A percentile compares a stretch with the other conserved stretches of the same genome.
Evolutionary conservation across 1,140 invertebrate species (phyloP).

Genomic region (Zaprionus ghesquierei): DNA sequence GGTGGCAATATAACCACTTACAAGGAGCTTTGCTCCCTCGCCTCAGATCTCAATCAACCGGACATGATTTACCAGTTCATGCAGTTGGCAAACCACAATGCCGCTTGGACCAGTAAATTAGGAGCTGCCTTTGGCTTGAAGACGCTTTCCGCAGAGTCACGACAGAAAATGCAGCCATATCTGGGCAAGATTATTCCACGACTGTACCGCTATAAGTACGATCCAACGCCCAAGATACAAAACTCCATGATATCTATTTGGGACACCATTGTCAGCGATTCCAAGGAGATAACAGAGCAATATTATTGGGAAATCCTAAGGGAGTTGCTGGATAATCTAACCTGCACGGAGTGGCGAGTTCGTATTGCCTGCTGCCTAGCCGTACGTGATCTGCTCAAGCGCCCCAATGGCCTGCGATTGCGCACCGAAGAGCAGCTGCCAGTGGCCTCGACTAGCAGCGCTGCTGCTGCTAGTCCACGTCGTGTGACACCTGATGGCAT

Average conservation of each 20-base stretch:
- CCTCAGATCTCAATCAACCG: conserved; percentile 96
- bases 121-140: conserved; percentile 96
- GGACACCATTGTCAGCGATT: conserved; percentile 93
- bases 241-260: conserved; percentile 96
- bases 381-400: conserved; percentile 90
- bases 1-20: conserved; percentile 94
- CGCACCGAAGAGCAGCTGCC: conserved; percentile 58
- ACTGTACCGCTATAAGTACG: conserved; percentile 94
- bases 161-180: conserved; percentile 91
- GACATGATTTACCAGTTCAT: conserved; percentile 98
- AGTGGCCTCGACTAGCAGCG: neutral
- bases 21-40: conserved; percentile 95
- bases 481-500: conserved; percentile 27
- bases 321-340: conserved; percentile 92
- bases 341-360: conserved; percentile 92
- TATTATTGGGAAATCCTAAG: conserved; percentile 94
- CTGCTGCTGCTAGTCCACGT: neutral
- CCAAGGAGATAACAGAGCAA: conserved; percentile 93
- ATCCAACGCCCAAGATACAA: conserved; percentile 95
- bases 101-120: conserved; percentile 96
- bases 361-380: conserved; percentile 95
- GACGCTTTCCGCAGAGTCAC: conserved; percentile 91
- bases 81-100: conserved; percentile 96
- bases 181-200: conserved; percentile 93
- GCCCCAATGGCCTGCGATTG: conserved; percentile 82